Percentiles rank a stretch among this genome's conserved stretches.
phyloP scores from a whole-genome alignment of 2,888 invertebrate genomes.

The Eilema sororculum region DNA sequence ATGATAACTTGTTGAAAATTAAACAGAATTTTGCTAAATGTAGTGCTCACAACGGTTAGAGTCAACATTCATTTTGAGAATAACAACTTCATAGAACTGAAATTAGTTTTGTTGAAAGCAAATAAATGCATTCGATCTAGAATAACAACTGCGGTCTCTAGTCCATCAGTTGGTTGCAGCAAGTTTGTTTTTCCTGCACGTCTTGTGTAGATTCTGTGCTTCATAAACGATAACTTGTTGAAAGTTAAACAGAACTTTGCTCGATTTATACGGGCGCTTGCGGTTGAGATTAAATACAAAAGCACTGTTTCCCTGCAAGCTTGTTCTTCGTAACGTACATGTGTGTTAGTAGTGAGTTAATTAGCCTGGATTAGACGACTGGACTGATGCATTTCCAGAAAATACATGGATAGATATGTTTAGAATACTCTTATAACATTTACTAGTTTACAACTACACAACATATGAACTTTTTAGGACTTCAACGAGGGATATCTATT shows the following conservation, averaged over 20 bases:
- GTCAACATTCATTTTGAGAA: not conserved
- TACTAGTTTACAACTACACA: too few species aligned
- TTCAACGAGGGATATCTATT: too few species aligned
- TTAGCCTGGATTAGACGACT: not conserved
- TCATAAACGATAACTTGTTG: not conserved
- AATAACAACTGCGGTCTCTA: not conserved
- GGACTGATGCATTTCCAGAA: too few species aligned
- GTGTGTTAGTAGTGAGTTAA: too few species aligned
- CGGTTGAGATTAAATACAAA: not conserved
- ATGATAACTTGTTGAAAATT: too few species aligned
- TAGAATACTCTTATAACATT: too few species aligned
- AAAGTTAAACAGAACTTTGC: constrained; percentile 9
- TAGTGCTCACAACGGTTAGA: not conserved
- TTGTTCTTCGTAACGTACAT: not conserved
- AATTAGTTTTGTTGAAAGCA: not conserved
- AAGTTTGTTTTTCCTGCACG: not conserved
- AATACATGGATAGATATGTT: too few species aligned
- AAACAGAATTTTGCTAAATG: too few species aligned
- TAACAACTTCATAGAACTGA: not conserved
- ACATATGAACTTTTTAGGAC: too few species aligned
- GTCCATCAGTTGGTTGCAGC: not conserved
- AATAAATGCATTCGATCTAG: not conserved
- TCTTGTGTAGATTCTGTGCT: not conserved
- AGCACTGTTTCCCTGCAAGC: not conserved
- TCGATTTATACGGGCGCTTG: constrained; percentile 4